Evolutionary conservation across 1,140 invertebrate species (phyloP).

Genomic region (Heliconius himera): DNA sequence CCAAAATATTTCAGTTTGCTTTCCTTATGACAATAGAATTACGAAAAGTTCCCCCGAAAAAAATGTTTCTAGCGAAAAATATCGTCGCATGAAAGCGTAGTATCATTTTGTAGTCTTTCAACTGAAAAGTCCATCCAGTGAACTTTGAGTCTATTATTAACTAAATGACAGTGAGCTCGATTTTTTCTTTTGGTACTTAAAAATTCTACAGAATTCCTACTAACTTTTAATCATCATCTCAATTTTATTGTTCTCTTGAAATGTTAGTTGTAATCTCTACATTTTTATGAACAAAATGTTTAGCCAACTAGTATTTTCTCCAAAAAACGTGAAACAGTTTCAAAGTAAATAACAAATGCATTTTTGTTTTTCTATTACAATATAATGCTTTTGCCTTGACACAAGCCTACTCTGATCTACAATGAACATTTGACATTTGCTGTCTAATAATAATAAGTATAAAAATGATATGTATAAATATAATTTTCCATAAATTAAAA

Average conservation of each 20-base stretch:
- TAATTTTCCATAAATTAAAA: constrained; percentile 1
- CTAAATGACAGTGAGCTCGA: constrained; percentile 12
- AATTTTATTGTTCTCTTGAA: constrained; percentile 18
- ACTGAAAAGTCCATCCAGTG: constrained; percentile 8
- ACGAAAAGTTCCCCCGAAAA: not conserved
- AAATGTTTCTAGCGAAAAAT: not conserved
- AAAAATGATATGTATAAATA: not conserved
- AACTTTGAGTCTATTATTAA: constrained; percentile 25
- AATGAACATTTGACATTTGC: not conserved
- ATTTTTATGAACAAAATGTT: not conserved
- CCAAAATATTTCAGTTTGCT: not conserved
- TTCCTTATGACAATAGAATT: not conserved
- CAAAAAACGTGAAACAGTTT: too few species aligned
- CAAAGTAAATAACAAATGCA: not conserved
- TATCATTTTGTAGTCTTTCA: constrained; percentile 18
- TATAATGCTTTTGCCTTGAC: too few species aligned
- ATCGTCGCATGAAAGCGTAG: constrained; percentile 12
- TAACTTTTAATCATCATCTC: constrained; percentile 11
- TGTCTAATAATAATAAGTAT: not conserved
- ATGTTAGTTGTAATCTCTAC: not conserved
- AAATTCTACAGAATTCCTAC: not conserved
- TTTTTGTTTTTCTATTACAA: not conserved
- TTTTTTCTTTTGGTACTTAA: constrained; percentile 1
- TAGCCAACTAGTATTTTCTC: too few species aligned
- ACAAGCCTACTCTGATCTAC: too few species aligned